Conservation (phyloP, 2,113 vertebrate species). For the Tragelaphus scriptus region DNA sequence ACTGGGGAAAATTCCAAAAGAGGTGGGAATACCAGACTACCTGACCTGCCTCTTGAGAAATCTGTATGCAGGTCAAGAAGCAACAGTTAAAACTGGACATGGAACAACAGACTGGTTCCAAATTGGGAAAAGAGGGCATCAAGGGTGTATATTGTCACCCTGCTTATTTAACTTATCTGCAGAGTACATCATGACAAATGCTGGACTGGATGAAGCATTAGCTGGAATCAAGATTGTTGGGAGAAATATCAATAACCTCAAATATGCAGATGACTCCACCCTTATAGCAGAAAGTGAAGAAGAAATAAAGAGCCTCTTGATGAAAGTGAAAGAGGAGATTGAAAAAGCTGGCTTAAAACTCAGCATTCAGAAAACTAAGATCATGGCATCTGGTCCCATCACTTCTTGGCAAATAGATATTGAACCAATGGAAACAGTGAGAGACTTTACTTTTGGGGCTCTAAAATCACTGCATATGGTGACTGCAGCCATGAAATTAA, state of each 20-base stretch:
- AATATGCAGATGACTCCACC: not conserved
- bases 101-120: not conserved
- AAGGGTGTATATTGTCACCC: not conserved
- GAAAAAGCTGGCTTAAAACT: not conserved
- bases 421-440: not conserved
- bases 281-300: not conserved
- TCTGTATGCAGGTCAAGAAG: not conserved
- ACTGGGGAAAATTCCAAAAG: not conserved
- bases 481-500: not conserved
- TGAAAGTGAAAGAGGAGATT: not conserved
- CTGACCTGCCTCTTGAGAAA: not conserved
- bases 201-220: not conserved
- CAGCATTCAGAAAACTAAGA: not conserved
- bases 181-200: not conserved
- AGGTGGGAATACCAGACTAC: not conserved
- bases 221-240: not conserved
- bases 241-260: not conserved
- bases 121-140: not conserved
- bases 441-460: not conserved
- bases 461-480: not conserved
- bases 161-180: not conserved
- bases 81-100: not conserved
- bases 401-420: not conserved
- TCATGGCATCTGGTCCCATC: not conserved
- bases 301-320: not conserved